Conservation (phyloP, 2,888 invertebrate genomes). For the Operophtera brumata region DNA sequence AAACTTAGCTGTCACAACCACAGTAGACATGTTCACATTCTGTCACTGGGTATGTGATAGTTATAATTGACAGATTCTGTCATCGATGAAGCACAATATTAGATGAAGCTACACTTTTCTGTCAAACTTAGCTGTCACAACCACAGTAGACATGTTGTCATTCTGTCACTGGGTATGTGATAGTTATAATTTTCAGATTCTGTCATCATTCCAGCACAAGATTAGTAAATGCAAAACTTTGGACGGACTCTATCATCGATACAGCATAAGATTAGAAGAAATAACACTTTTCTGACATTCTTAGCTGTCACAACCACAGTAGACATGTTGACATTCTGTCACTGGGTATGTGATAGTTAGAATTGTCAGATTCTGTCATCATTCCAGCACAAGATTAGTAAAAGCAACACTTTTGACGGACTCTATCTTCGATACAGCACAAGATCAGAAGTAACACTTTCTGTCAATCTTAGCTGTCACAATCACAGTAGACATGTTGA, state of each 20-base stretch:
- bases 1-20: constrained; percentile 22
- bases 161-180: constrained; percentile 33
- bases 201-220: not conserved
- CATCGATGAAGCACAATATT: not conserved
- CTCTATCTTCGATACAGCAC: not conserved
- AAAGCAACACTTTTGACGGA: too few relatives aligned
- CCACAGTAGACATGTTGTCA: constrained; percentile 9
- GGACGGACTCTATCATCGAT: constrained; percentile 1
- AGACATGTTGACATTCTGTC: constrained; percentile 22
- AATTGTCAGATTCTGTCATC: constrained; percentile 6
- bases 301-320: constrained; percentile 17
- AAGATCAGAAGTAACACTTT: not conserved
- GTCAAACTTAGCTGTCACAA: constrained; percentile 12
- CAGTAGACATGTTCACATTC: constrained; percentile 27
- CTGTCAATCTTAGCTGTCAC: constrained; percentile 15
- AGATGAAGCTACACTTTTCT: not conserved
- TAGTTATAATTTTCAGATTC: constrained; percentile 11
- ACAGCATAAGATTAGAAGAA: not conserved
- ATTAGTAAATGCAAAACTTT: not conserved
- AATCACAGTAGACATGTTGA: constrained; percentile 16
- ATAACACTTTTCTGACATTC: not conserved
- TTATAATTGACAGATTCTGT: constrained; percentile 7
- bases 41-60: constrained; percentile 27
- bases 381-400: too few relatives aligned
- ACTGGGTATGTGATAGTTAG: constrained; percentile 23